phyloP scores from a whole-genome alignment of 1,140 invertebrate species.

The Heliconius eleuchia region DNA sequence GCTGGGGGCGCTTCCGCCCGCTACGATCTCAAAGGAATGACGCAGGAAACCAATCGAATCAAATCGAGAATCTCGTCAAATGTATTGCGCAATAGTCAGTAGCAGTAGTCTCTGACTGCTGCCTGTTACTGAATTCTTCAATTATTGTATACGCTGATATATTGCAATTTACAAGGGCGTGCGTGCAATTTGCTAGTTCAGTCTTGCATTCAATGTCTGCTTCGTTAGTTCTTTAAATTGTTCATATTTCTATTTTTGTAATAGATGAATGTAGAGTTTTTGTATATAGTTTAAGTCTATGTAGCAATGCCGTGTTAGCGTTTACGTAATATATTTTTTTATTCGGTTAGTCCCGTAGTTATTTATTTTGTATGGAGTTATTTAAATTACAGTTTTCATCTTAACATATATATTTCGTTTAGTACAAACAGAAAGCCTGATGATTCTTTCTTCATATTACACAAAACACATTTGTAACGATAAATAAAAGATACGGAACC shows the following conservation, averaged over 20 bases:
- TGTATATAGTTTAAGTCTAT: background rate
- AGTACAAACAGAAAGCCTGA: background rate
- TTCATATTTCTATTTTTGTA: background rate
- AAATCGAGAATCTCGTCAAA: slow-evolving; percentile 44
- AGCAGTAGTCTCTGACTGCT: background rate
- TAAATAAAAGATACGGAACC: background rate
- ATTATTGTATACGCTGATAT: slow-evolving; percentile 5
- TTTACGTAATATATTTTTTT: background rate
- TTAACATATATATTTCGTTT: background rate
- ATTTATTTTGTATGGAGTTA: background rate
- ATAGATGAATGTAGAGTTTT: background rate
- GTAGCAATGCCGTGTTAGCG: background rate
- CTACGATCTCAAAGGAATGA: slow-evolving; percentile 54
- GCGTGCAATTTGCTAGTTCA: background rate
- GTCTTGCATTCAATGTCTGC: background rate
- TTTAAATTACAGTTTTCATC: background rate
- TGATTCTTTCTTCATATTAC: background rate
- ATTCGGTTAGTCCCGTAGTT: background rate
- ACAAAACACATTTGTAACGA: background rate
- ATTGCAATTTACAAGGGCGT: slow-evolving; percentile 5
- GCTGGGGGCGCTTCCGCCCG: slow-evolving; percentile 39
- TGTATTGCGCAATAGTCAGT: slow-evolving; percentile 23
- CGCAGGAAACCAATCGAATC: slow-evolving; percentile 33
- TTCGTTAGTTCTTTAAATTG: background rate
- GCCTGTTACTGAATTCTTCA: slow-evolving; percentile 8